Evolutionary conservation across 2,797 vertebrate genomes (phyloP).

Genomic region (Bovichtus diacanthus): DNA sequence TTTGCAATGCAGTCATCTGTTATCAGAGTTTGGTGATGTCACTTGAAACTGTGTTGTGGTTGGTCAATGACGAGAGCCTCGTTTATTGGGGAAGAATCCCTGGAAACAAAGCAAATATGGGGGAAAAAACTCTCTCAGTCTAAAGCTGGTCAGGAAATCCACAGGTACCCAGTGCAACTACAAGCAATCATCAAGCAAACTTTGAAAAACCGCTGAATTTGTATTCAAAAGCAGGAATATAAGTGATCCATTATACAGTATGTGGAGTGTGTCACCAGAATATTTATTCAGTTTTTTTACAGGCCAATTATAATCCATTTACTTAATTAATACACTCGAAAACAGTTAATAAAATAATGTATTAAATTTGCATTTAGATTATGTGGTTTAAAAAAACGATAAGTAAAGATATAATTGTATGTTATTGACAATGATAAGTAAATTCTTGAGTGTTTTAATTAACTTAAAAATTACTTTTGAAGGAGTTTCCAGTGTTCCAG

Average conservation of each 20-base stretch:
- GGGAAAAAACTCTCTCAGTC: not conserved
- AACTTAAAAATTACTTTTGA: conserved; percentile 10
- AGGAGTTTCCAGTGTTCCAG: not conserved
- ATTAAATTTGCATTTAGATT: conserved; percentile 8
- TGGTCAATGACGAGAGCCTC: not conserved
- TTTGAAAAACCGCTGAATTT: not conserved
- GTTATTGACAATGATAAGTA: not conserved
- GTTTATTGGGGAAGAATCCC: not conserved
- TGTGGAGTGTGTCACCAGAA: not conserved
- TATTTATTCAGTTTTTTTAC: not conserved
- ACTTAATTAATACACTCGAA: conserved; percentile 3
- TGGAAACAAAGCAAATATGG: not conserved
- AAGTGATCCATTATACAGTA: not conserved
- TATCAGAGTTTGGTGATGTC: not conserved
- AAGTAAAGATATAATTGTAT: not conserved
- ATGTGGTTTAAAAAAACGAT: conserved; percentile 11
- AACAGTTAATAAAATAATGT: not conserved
- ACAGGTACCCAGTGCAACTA: not conserved
- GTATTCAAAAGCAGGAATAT: not conserved
- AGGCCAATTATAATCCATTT: conserved; percentile 13
- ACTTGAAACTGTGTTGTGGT: conserved; percentile 3
- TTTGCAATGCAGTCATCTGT: not conserved
- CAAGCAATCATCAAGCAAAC: not conserved
- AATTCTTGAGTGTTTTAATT: not conserved
- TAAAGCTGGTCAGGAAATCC: not conserved